Evolutionary conservation across 37 sponge, comb jelly and placozoan genomes (phyloP).

Genomic region (Aplysina aerophoba): DNA sequence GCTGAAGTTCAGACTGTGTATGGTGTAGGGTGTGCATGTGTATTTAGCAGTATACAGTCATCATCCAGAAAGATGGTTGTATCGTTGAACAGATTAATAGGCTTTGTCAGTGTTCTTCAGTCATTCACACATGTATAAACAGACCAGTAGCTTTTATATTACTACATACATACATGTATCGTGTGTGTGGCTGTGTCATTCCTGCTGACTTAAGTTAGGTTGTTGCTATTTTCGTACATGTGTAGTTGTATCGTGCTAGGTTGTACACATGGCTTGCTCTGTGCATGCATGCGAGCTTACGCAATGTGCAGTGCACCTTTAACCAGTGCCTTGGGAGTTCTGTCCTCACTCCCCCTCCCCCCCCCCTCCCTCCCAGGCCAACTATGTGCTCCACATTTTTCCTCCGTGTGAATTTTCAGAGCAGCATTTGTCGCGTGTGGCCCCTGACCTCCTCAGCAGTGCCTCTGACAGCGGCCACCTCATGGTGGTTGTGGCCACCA

Average conservation of each 20-base stretch:
- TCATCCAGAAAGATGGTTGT: too few species aligned
- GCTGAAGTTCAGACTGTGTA: background rate
- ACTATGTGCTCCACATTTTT: conserved; percentile 96
- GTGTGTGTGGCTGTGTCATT: too few species aligned
- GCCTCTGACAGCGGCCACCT: conserved; percentile 93
- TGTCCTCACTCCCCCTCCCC: background rate
- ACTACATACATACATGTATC: background rate
- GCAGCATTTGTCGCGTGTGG: conserved; percentile 75
- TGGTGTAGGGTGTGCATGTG: background rate
- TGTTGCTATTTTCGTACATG: too few species aligned
- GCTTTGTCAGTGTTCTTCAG: background rate
- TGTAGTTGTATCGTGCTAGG: background rate
- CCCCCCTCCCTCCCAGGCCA: conserved; percentile 32
- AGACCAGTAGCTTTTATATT: background rate
- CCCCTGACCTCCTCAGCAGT: conserved; percentile 93
- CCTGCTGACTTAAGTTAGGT: too few species aligned
- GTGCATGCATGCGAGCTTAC: background rate
- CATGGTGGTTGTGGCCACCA: conserved; percentile 88
- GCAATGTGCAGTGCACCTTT: background rate
- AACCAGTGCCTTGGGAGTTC: background rate
- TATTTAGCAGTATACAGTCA: too few species aligned
- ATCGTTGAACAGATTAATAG: too few species aligned
- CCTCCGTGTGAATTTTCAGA: conserved; percentile 96
- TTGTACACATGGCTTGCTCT: background rate
- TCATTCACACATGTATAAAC: too few species aligned